Base-by-base conservation (phyloP, 1,140 invertebrate species). In the Lepidurus couesii region DNA sequence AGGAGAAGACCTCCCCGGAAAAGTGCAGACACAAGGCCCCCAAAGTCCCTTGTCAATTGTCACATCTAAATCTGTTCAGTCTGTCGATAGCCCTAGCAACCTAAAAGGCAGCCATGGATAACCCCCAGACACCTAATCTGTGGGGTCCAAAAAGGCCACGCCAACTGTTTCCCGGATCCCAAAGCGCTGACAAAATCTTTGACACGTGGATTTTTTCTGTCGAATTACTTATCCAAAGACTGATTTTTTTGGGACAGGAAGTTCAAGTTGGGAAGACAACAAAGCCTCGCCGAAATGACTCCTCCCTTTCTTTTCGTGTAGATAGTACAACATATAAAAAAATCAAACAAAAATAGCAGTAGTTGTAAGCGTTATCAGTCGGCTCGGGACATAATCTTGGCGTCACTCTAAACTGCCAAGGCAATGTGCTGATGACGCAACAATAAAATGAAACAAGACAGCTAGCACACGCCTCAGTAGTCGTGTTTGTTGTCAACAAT, bases 1-100 rank as follows among this genome's bases (percentile, higher is more conserved):
- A 65, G 34, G 13, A 13, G 53, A 65, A 65, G 53, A 65, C 53
- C 53, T 65, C 53, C 53, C 53, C 21, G 53, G 1, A 65, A 13
- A 65, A 65, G 21, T 65, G 6, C 53, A 65, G 53, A 21, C 53
- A 21, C 16, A 65, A 13, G 21, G 16, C 53, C 53, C 34, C 34
- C 34, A 34, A 34, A 65, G 53, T 16, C 53, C 53, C 53, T 65
- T 65, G 53, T 65, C 53, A 65, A 65, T 65, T 65, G 53, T 65
- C 53, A 65, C 53, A 65, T 65, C 53, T 65, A 65, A 65, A 65
- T 65, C 53, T 65, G 53, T 65, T 65, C 53, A 65, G 53, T 65
- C 53, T 65, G 53, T 7, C 21, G 16, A 21, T 65, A 65, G 53
- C 53, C 6, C 53, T 21, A 13, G 21, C 16, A 65, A 65, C 53